Base-by-base conservation (phyloP, 2,888 invertebrate species). In the Luperina nickerlii region DNA sequence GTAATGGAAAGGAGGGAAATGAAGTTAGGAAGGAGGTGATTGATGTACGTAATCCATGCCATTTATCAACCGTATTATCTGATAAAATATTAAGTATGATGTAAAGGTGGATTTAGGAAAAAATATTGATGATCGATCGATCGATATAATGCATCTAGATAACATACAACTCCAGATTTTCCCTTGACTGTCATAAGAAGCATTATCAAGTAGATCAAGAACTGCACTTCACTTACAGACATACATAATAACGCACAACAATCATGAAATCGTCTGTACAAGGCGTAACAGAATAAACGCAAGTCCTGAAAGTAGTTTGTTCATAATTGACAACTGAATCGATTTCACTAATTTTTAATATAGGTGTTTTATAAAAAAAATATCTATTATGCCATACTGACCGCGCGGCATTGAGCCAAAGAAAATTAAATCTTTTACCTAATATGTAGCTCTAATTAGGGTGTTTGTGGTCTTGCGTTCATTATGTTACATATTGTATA, bases 101-200 rank as follows among this genome's bases (percentile, higher is more conserved):
- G 69, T 79, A 74, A 79, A 73, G 27, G 42, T 32, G 65, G 81
- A 74, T 85, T 84, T 73, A 20, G 20, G 13, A 48, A 82, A 72
- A 70, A 76, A 79, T n/a, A 32, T 68, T 65, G 42, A 73, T 84
- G 85, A 84, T 85, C 60, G 82, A 82, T 82, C 60, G 80, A 38
- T 27, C 0, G 69, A 73, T 67, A 67, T 32, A 32, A 32, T 32
- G 32, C 32, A 32, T 62, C 68, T 69, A 60, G 79, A 79, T 84
- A 73, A 60, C 7, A 69, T 65, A n/a, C 71, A 60, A 72, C 42
- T 69, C 68, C 72, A 68, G 62, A 84, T 72, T 80, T 79, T 57
- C 18, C 42, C 32, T 45, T 60, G 51, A 42, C 2, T 18, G 38
- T n/a, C 60, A 15, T 54, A 60, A 24, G 83, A 75, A 9, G 24